phyloP scores from a whole-genome alignment of 1,140 invertebrate genomes.

The Caenorhabditis briggsae region DNA sequence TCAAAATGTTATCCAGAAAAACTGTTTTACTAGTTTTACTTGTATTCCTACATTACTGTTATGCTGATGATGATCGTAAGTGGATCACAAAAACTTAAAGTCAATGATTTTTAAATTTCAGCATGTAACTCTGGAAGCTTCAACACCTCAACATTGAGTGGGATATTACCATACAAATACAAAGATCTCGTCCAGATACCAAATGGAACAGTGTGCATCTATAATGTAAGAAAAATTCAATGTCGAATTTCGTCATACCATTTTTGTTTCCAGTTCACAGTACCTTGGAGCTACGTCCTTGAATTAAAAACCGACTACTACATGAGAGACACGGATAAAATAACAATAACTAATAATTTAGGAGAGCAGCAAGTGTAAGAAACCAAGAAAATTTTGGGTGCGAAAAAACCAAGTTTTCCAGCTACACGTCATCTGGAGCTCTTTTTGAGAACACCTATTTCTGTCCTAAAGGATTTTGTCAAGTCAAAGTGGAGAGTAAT shows the following conservation, averaged over 20 bases:
- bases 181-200: not conserved
- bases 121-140: not conserved
- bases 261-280: not conserved
- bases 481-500: not conserved
- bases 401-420: no score
- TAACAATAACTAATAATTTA: not conserved
- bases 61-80: no score
- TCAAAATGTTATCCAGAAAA: no score
- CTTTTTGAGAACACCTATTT: not conserved
- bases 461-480: not conserved
- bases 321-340: not conserved
- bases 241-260: not conserved
- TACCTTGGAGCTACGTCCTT: not conserved
- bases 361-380: not conserved
- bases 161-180: not conserved
- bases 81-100: no score
- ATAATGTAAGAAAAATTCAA: not conserved
- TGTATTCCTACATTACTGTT: no score
- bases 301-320: not conserved
- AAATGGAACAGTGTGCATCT: not conserved
- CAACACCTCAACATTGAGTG: not conserved
- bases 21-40: no score
- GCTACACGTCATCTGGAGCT: constrained; percentile 17
- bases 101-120: not conserved
- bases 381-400: no score